Base-by-base conservation (phyloP, 2,797 vertebrate species). In the Poecilia picta region DNA sequence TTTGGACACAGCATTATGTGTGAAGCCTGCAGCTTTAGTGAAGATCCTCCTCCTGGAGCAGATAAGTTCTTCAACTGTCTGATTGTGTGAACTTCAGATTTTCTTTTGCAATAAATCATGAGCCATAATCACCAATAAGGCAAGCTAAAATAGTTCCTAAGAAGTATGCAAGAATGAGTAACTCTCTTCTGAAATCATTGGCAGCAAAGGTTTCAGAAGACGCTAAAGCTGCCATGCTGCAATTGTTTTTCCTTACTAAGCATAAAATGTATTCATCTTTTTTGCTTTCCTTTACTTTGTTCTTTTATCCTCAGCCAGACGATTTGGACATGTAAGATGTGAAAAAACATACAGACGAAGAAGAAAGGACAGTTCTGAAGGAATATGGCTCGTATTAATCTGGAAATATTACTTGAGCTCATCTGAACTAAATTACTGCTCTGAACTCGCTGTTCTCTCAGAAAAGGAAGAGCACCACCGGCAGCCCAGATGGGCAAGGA, bases 351-450 rank as follows among this genome's bases (percentile, higher is more conserved):
- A 91, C 90, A 89, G 88, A 92, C 85, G 79, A 85, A 91, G 89
- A 94, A 94, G 88, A 94, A 87, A 90, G 90, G 91, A 93, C 92
- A 89, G 91, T 92, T 95, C 92, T 93, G 77, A 89, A 90, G 88
- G 91, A 95, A 95, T 95, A 94, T 96, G 95, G 95, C 93, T 96
- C 87, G 55, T 94, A 95, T 96, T 96, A 96, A 96, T 96, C 92
- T 92, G 91, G 83, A 94, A 95, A 95, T 96, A 95, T 94, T 94
- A 92, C 91, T 95, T 95, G 93, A 94, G 91, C 92, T 96, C 96
- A 96, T 95, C 95, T 96, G 96, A 96, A 95, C 88, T 90, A 94
- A 95, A 96, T 96, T 96, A 96, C 85, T 88, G 89, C 88, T 82
- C 92, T 96, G 94, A 96, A 96, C 94, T 94, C 87, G 5, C 80